These are phyloP conservation scores for Pangasianodon hypophthalmus DNA, from an alignment of 2,113 vertebrate genomes.

Conservation along the genomic window DNA sequence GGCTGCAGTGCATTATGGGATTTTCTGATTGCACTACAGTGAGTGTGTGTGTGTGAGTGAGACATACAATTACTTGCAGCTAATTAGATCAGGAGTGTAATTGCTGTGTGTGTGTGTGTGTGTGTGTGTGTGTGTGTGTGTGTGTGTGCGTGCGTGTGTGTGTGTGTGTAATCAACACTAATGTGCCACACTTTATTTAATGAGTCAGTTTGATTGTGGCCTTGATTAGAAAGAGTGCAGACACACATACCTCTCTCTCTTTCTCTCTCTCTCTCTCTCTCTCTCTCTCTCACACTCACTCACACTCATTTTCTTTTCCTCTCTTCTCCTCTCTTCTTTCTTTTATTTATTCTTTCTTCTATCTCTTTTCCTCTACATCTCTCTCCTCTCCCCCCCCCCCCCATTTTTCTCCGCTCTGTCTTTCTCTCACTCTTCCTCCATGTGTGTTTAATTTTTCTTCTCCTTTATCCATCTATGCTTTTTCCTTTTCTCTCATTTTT, in stretches of 20 bases:
- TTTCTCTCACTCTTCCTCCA: no score
- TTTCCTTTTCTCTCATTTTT: no score
- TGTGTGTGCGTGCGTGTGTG: not conserved
- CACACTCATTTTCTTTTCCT: not conserved
- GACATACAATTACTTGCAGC: conserved; percentile 32
- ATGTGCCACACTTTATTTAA: conserved; percentile 36
- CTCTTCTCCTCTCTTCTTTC: not conserved
- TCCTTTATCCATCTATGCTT: no score
- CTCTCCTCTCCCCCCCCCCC: no score
- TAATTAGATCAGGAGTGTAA: conserved; percentile 40
- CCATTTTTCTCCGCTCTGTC: no score
- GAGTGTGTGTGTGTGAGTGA: not conserved
- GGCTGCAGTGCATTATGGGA: not conserved
- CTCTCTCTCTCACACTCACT: not conserved
- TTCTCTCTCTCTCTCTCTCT: not conserved
- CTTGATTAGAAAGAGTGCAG: conserved; percentile 37
- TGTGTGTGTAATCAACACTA: conserved; percentile 42
- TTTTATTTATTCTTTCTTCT: no score
- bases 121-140: not conserved
- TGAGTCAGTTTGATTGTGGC: conserved; percentile 42
- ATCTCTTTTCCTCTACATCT: no score
- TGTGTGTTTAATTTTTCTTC: not conserved
- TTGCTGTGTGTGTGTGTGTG: not conserved
- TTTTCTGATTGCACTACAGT: not conserved
- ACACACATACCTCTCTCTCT: no score